Base-by-base conservation (phyloP, 2,113 vertebrate genomes). In the Chloropsis cyanopogon region DNA sequence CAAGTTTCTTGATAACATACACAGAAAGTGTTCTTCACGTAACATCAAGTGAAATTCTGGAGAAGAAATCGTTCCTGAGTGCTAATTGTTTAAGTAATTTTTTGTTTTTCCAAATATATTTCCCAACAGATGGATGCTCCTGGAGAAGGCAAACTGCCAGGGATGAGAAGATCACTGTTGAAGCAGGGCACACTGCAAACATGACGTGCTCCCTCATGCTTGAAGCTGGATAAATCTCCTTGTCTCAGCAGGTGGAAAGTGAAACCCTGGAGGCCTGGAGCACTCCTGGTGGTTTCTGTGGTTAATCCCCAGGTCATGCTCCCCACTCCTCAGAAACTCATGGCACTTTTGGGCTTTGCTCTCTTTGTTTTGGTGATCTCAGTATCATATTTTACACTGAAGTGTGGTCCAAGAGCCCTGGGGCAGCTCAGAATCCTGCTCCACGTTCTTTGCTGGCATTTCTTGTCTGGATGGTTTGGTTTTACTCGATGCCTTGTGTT, bases 241-340 rank as follows among this genome's bases (percentile, higher is more conserved):
- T 94, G 88, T 94, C 68, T 75, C 7, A 23, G 54, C 77, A 98
- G 97, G 86, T 95, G 94, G 91, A 95, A 94, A 71, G 85, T 88
- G 70, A 92, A 94, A 44, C 80, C 95, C 37, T 41, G 41, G 14
- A 92, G 64, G 75, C 92, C 96, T 12, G 97, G 94, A 84, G 96
- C 95, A 53, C 42, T 96, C 19, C 91, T 98, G 75, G 98, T 93
- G 4, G 96, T 97, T 65, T 98, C 97, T 57, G 91, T 98, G 71
- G 94, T 96, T 18, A 98, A 97, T 71, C 91, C 88, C 39, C 97
- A 93, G 87, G 82, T 78, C 2, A 15, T 88, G 64, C 52, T 78
- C 33, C 37, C 39, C 10, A 6, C 14, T 89, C 39, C 52, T 81
- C 80, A 70, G 59, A 63, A 77, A 66, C 77, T 80, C 35, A 1